Evolutionary conservation across 2,888 invertebrate genomes (phyloP), one percentile per base, ranked within the genome.

Genomic region (Zygothrica quintamaculata): DNA sequence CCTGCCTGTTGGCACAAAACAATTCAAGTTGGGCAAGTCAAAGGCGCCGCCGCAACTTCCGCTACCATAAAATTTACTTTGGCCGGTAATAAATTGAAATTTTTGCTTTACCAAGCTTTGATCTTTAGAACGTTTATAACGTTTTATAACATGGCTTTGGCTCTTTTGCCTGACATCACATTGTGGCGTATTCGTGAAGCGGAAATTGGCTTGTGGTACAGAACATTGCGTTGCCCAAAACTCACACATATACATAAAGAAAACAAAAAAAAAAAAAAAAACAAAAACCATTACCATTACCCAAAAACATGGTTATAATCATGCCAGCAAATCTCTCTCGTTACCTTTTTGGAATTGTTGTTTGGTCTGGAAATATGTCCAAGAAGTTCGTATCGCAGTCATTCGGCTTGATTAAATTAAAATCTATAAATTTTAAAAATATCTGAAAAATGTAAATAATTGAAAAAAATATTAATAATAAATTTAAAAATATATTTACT

Each of bases 361-460:
- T 94, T 64, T 92, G 91, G 65, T 93, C 93, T 3, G 92, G 93
- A 89, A 95, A 95, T 65, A 96, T 92, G 88, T 95, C 94, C 69
- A 96, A 92, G 88, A 94, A 95, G 91, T 96, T 96, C 58, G 92
- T 93, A 48, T 94, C 94, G 89, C 96, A 96, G 88, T 96, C 95
- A 90, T 96, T 96, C 16, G 95, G 95, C 78, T 93, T 94, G 44
- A 92, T 93, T 80, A 96, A 91, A 56, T 92, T 91, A 90, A 95
- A 96, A 39, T 91, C 90, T 66, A 92, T 90, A 90, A 96, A 95
- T 72, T 93, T 92, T 61, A 95, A 90, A 87, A 94, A 94, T 80
- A 95, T 94, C 95, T 95, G 91, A 22, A 22, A 22, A 22, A n/a
- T n/a, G 7, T 6, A 7, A 39, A 3, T 16, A 33, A 31, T 11